A percentile compares a stretch with the other conserved stretches of the same genome.
Conservation (phyloP, 2,888 invertebrate genomes). For the Lepidocyrtinus sp. region DNA sequence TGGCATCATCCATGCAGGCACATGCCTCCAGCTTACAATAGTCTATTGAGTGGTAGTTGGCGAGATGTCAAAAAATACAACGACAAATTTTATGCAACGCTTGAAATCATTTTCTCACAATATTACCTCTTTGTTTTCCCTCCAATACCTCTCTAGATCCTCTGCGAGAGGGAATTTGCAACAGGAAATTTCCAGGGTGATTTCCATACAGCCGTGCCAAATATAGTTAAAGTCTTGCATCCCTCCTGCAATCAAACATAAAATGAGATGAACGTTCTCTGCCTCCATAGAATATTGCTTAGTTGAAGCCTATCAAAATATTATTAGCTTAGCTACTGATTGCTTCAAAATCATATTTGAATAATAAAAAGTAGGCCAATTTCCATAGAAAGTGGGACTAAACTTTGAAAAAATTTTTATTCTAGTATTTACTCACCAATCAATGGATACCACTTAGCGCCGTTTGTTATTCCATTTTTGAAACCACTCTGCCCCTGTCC, state of each 20-base stretch:
- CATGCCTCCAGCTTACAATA: neutral
- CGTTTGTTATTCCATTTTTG: constrained; percentile 93
- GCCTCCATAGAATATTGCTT: no score
- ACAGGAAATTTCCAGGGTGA: constrained; percentile 94
- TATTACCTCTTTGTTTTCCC: constrained; percentile 86
- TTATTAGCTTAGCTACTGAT: no score
- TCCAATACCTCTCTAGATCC: constrained; percentile 88
- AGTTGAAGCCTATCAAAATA: no score
- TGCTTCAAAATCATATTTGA: no score
- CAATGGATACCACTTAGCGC: constrained; percentile 93
- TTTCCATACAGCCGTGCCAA: constrained; percentile 94
- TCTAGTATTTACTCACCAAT: constrained; percentile 78
- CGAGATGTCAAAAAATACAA: neutral
- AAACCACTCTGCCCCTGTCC: constrained; percentile 83
- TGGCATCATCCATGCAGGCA: no score
- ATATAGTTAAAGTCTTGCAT: constrained; percentile 97
- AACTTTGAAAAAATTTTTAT: constrained; percentile 3
- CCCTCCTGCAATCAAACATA: constrained; percentile 82
- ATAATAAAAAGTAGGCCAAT: no score
- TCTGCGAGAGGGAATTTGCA: constrained; percentile 92
- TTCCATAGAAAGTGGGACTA: no score
- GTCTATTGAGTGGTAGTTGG: neutral
- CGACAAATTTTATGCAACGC: neutral
- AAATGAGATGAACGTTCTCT: no score
- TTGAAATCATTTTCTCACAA: neutral